Evolutionary conservation across 2,797 vertebrate genomes (phyloP), one percentile per base, ranked within the genome.

Genomic region (Clangula hyemalis): DNA sequence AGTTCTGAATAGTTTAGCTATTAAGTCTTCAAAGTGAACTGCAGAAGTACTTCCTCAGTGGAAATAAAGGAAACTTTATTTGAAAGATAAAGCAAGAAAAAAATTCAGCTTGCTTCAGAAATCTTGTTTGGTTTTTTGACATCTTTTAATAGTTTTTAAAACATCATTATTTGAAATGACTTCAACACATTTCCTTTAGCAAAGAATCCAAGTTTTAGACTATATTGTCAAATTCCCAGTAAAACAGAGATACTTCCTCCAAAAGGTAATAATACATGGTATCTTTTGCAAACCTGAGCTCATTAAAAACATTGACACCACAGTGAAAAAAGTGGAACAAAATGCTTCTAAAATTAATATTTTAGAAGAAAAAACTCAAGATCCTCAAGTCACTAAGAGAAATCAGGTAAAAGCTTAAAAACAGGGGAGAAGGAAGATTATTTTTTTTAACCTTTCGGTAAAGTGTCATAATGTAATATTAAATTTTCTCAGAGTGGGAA

Each of bases 401-500:
- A 89, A 56, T 60, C 66, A 88, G 38, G 43, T 22, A 65, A 25
- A 87, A 56, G 82, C 32, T 89, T 90, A 32, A 65, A 92, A 62
- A 47, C 38, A 76, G n/a, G 38, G 71, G 16, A 64, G 21, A 72
- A 78, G 11, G 30, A 62, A 78, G 58, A 58, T 49, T 43, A 3
- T 96, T 77, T 32, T 39, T 58, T 75, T 66, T 94, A 79, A 87
- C 91, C 87, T 79, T 91, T 62, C 58, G 57, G 91, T 89, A 93
- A 80, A 72, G 41, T 78, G 51, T 70, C 91, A 91, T 88, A 81
- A 84, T n/a, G 36, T 66, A 68, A 43, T 66, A 93, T 74, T 60
- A 77, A 79, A 95, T 88, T 73, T 91, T 97, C 76, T 89, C 34
- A 88, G 94, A 94, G 73, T 95, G 89, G 95, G 90, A 87, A 95